Conservation (phyloP, 2,888 invertebrate species). For the Dasypolia templi region DNA sequence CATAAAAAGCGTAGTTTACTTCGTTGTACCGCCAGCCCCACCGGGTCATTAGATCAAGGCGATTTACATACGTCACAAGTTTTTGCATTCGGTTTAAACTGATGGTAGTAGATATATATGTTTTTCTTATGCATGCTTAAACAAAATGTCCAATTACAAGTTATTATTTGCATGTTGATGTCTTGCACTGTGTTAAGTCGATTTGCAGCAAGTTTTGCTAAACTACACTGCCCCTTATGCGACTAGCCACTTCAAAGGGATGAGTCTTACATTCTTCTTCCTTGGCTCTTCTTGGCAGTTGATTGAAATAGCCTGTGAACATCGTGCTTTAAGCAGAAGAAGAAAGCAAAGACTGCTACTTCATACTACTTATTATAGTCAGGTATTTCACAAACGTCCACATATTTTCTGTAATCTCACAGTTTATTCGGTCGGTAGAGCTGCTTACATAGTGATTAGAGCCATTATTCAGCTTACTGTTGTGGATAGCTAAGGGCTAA, state of each 20-base stretch:
- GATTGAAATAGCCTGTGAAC: not conserved
- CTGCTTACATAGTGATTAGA: not conserved
- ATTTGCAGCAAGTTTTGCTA: not conserved
- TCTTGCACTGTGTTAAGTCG: not conserved
- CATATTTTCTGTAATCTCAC: too few relatives aligned
- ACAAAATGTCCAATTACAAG: constrained; percentile 2
- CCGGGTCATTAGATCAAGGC: constrained; percentile 59
- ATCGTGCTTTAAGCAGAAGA: not conserved
- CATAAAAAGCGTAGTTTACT: constrained; percentile 36
- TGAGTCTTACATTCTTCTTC: too few relatives aligned
- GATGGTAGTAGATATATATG: not conserved
- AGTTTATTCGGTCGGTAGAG: not conserved
- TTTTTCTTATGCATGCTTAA: not conserved
- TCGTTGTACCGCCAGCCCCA: not conserved
- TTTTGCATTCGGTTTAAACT: constrained; percentile 12
- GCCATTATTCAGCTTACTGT: not conserved
- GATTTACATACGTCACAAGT: constrained; percentile 27
- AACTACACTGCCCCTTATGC: not conserved
- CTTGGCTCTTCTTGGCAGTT: not conserved
- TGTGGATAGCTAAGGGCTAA: not conserved
- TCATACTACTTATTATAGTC: not conserved
- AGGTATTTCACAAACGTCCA: not conserved
- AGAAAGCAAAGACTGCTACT: too few relatives aligned
- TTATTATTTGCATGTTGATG: constrained; percentile 8
- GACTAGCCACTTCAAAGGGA: too few relatives aligned